phyloP scores from a whole-genome alignment of 2,113 vertebrate genomes.

The Thamnaconus septentrionalis region DNA sequence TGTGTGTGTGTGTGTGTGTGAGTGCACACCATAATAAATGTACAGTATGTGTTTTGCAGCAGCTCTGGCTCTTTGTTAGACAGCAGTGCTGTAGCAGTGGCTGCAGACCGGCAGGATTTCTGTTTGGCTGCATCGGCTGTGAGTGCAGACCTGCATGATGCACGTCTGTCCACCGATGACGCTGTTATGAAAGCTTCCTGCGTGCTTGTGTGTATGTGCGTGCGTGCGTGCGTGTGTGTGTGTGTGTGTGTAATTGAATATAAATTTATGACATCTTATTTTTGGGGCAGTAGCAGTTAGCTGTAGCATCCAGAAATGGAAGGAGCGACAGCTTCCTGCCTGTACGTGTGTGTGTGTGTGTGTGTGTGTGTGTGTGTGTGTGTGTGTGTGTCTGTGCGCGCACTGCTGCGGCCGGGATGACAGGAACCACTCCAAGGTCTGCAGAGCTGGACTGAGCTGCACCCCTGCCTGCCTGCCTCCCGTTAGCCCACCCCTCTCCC shows the following conservation, averaged over 20 bases:
- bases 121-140: slow-evolving; percentile 15
- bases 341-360: slow-evolving; percentile 36
- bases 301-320: slow-evolving; percentile 33
- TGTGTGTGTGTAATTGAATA: slow-evolving; percentile 21
- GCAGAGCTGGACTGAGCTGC: slow-evolving; percentile 60
- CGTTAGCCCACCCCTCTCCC: slow-evolving; percentile 61
- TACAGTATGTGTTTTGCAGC: slow-evolving; percentile 26
- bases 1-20: slow-evolving; percentile 27
- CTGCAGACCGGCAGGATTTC: slow-evolving; percentile 19
- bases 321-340: slow-evolving; percentile 23
- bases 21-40: slow-evolving; percentile 36
- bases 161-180: slow-evolving; percentile 30
- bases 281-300: slow-evolving; percentile 47
- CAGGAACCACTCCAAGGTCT: slow-evolving; percentile 54
- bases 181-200: slow-evolving; percentile 10
- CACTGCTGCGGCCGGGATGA: slow-evolving; percentile 33
- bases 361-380: slow-evolving; percentile 1
- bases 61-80: slow-evolving; percentile 24
- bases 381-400: slow-evolving; percentile 34
- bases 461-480: slow-evolving; percentile 40
- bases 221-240: slow-evolving; percentile 13
- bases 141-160: slow-evolving; percentile 35
- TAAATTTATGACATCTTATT: slow-evolving; percentile 34
- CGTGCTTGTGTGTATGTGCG: slow-evolving; percentile 1
- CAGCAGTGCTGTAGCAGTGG: slow-evolving; percentile 19